Evolutionary conservation across 2,888 invertebrate species (phyloP).

Genomic region (Cheilosia urbana): DNA sequence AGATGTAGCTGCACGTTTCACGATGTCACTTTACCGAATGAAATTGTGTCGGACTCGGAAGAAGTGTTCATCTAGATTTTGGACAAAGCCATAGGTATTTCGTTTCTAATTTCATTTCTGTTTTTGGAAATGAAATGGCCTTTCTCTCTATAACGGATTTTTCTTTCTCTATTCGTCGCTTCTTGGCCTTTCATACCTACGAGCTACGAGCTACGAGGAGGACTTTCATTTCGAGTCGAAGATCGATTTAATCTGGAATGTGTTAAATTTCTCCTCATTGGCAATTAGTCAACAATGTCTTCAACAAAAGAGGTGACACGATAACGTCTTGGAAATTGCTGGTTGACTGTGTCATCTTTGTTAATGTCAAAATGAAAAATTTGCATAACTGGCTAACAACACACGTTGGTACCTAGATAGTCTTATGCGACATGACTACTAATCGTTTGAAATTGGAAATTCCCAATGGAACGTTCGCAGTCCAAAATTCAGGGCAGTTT

Average conservation of each 20-base stretch:
- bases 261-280: slow-evolving; percentile 39
- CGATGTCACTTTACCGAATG: slow-evolving; percentile 13
- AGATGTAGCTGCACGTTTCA: not conserved
- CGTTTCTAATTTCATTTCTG: not conserved
- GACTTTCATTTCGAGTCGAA: slow-evolving; percentile 31
- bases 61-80: slow-evolving; percentile 9
- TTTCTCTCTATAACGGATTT: slow-evolving; percentile 39
- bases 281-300: not conserved
- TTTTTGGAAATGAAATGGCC: slow-evolving; percentile 35
- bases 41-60: slow-evolving; percentile 7
- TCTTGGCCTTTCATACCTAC: slow-evolving; percentile 46
- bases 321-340: not conserved
- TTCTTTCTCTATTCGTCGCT: slow-evolving; percentile 12
- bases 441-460: not conserved
- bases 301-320: not conserved
- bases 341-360: not conserved
- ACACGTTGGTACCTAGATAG: not conserved
- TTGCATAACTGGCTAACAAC: slow-evolving; percentile 1
- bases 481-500: not conserved
- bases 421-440: not conserved
- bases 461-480: not conserved
- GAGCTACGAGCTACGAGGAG: slow-evolving; percentile 23
- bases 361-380: not conserved
- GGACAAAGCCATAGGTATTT: not conserved
- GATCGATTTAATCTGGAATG: slow-evolving; percentile 4